Evolutionary conservation across 1,140 invertebrate species (phyloP).

Genomic region (Calycopis cecrops): DNA sequence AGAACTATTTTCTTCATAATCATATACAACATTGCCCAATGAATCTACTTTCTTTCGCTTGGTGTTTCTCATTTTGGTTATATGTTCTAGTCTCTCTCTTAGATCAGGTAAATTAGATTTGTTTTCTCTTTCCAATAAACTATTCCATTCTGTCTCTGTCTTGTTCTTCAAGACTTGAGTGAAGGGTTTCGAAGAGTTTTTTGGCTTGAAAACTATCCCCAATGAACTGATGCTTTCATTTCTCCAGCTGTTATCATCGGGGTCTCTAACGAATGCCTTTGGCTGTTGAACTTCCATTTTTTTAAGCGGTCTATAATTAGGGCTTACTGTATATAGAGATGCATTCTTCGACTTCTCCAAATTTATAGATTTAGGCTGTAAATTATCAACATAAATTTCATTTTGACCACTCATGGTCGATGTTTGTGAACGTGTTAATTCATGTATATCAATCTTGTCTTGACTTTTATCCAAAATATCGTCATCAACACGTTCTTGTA

Average conservation of each 20-base stretch:
- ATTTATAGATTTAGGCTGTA: slow-evolving; percentile 44
- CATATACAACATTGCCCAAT: slow-evolving; percentile 49
- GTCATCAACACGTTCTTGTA: slow-evolving; percentile 43
- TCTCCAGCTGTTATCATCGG: slow-evolving; percentile 67
- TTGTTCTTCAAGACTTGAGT: slow-evolving; percentile 65
- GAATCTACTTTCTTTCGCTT: slow-evolving; percentile 57
- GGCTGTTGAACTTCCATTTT: slow-evolving; percentile 57
- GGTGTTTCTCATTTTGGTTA: slow-evolving; percentile 56
- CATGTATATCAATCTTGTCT: slow-evolving; percentile 11
- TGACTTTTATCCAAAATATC: slow-evolving; percentile 32
- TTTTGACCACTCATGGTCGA: neutral
- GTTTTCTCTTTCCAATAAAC: slow-evolving; percentile 39
- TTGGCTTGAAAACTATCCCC: slow-evolving; percentile 67
- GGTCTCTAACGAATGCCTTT: slow-evolving; percentile 53
- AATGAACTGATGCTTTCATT: slow-evolving; percentile 64
- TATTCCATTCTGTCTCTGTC: slow-evolving; percentile 55
- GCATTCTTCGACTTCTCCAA: slow-evolving; percentile 38
- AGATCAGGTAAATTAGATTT: slow-evolving; percentile 52
- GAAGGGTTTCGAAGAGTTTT: slow-evolving; percentile 62
- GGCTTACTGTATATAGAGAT: slow-evolving; percentile 44
- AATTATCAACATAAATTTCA: slow-evolving; percentile 18
- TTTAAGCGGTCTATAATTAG: slow-evolving; percentile 60
- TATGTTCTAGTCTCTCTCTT: slow-evolving; percentile 56
- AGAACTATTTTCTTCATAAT: slow-evolving; percentile 50
- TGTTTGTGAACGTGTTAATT: neutral